These are phyloP conservation scores for Hemicentrotus pulcherrimus DNA, from an alignment of 35 echinoderm and acorn worm species.

Conservation along the genomic window DNA sequence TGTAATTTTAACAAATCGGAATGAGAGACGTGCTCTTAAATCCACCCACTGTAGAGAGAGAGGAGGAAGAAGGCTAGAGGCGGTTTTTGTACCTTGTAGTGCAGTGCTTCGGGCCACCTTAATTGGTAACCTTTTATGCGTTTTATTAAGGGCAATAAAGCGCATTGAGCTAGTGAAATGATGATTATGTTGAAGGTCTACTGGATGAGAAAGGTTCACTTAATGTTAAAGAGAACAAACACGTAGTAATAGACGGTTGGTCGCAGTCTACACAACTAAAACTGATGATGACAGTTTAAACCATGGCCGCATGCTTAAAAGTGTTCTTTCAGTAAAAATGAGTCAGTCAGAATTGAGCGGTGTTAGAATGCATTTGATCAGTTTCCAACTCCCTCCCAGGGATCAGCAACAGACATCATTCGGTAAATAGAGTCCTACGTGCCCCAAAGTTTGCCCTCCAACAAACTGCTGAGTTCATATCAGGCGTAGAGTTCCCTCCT, in stretches of 20 bases:
- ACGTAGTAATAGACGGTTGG: background rate
- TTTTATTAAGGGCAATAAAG: background rate
- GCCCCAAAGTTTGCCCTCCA: background rate
- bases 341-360: background rate
- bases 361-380: background rate
- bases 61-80: background rate
- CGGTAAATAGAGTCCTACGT: background rate
- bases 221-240: background rate
- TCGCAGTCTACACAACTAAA: background rate
- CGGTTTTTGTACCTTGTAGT: background rate
- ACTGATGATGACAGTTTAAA: background rate
- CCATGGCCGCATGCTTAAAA: background rate
- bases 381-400: background rate
- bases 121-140: constrained; percentile 4
- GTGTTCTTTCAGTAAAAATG: background rate
- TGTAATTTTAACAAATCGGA: background rate
- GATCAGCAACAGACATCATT: constrained; percentile 3
- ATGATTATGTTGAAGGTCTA: background rate
- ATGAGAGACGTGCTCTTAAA: background rate
- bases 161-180: background rate
- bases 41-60: background rate
- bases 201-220: background rate
- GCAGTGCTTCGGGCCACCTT: background rate
- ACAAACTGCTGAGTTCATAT: background rate
- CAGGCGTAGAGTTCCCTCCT: background rate